Percentiles rank a stretch among this genome's conserved stretches.
Conservation (phyloP, 2,797 vertebrate genomes). For the Chelon labrosus region DNA sequence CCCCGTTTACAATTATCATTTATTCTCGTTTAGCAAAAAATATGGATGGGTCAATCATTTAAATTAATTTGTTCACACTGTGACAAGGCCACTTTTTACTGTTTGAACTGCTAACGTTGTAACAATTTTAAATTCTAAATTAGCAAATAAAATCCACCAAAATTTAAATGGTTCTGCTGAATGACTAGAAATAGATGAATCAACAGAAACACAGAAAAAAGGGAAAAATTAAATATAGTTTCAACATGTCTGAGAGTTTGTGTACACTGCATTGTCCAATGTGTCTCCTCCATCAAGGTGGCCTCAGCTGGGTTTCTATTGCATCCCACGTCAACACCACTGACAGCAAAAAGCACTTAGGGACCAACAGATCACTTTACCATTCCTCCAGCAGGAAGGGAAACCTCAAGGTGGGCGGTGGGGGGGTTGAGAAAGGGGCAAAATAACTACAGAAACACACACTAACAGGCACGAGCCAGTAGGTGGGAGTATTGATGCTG, state of each 20-base stretch:
- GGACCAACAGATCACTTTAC: conserved; percentile 83
- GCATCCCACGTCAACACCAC: conserved; percentile 80
- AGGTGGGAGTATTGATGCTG: conserved; percentile 86
- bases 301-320: conserved; percentile 78
- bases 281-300: conserved; percentile 73
- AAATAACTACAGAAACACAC: conserved; percentile 17
- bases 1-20: conserved; percentile 36
- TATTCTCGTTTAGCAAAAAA: conserved; percentile 4
- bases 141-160: not conserved
- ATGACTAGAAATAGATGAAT: not conserved
- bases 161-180: not conserved
- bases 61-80: conserved; percentile 1
- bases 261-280: conserved; percentile 38
- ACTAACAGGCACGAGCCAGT: conserved; percentile 66
- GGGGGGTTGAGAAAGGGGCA: conserved; percentile 51
- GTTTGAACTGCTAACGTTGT: not conserved
- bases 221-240: not conserved
- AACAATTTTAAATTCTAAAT: not conserved
- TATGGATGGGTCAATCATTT: conserved; percentile 5
- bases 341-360: conserved; percentile 83
- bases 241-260: conserved; percentile 23
- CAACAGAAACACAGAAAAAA: not conserved
- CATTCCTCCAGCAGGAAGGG: conserved; percentile 76
- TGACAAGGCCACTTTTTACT: not conserved
- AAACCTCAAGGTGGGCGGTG: conserved; percentile 59